Conservation (phyloP, 2,888 invertebrate species). For the Auanema freiburgensis region DNA sequence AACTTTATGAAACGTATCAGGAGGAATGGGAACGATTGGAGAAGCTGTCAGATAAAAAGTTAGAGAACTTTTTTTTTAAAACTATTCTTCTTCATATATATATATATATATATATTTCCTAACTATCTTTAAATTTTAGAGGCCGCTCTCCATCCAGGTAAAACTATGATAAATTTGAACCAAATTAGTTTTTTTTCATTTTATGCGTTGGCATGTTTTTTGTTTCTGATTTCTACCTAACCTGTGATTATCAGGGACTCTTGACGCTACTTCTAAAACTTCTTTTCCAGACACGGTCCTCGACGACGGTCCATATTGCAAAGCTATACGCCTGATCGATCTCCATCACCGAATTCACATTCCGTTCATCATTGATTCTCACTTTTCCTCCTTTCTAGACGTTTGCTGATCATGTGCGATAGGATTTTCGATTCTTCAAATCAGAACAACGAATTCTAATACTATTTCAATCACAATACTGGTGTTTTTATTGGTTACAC, state of each 20-base stretch:
- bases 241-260: too few relatives aligned
- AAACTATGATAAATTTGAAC: background rate
- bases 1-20: constrained; percentile 61
- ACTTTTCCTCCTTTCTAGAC: background rate
- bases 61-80: background rate
- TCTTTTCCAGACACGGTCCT: constrained; percentile 28
- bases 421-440: too few relatives aligned
- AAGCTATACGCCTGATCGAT: constrained; percentile 31
- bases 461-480: too few relatives aligned
- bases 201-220: background rate
- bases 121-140: background rate
- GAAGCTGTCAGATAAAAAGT: constrained; percentile 42
- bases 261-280: background rate
- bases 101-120: background rate
- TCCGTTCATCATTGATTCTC: constrained; percentile 8
- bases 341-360: constrained; percentile 29
- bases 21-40: constrained; percentile 61
- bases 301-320: constrained; percentile 42
- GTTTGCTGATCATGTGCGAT: too few relatives aligned
- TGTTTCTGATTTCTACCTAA: background rate
- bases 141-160: background rate
- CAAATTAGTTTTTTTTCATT: constrained; percentile 1
- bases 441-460: too few relatives aligned
- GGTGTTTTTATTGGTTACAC: too few relatives aligned
- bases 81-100: too few relatives aligned